phyloP scores from a whole-genome alignment of 1,140 invertebrate species.

The Platorchestia sp. region DNA sequence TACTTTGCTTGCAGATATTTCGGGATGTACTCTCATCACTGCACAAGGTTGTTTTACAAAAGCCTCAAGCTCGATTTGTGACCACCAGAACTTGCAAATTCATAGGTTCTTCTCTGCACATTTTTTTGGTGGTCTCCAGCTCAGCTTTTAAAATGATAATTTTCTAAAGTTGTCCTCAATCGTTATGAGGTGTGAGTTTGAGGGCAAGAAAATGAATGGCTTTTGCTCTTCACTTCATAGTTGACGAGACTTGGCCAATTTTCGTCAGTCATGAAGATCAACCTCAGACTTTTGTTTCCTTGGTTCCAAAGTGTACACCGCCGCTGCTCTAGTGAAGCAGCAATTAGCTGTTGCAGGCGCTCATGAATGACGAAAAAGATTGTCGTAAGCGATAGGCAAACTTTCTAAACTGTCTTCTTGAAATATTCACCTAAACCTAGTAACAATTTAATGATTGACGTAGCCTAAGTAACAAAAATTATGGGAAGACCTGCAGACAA shows the following conservation, averaged over 20 bases:
- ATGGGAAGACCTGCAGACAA: slow-evolving; percentile 32
- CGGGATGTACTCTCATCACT: neutral
- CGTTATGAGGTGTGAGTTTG: neutral
- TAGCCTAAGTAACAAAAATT: slow-evolving; percentile 42
- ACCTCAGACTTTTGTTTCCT: neutral
- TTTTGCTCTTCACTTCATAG: neutral
- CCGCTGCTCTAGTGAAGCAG: neutral
- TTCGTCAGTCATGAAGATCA: neutral
- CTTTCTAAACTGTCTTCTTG: neutral
- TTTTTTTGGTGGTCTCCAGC: neutral
- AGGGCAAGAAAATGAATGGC: neutral
- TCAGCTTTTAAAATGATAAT: neutral
- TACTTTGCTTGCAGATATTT: neutral
- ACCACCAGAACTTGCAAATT: neutral
- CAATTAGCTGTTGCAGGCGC: neutral
- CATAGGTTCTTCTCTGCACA: neutral
- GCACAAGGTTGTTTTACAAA: neutral
- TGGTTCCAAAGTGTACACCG: neutral
- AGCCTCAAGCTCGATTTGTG: neutral
- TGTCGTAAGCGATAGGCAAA: neutral
- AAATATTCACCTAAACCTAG: neutral
- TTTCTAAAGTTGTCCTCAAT: neutral
- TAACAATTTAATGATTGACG: slow-evolving; percentile 31
- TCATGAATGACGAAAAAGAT: neutral
- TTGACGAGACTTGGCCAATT: neutral